These are phyloP conservation scores for Pimpla rufipes DNA, from an alignment of 2,888 invertebrate genomes.

Conservation along the genomic window DNA sequence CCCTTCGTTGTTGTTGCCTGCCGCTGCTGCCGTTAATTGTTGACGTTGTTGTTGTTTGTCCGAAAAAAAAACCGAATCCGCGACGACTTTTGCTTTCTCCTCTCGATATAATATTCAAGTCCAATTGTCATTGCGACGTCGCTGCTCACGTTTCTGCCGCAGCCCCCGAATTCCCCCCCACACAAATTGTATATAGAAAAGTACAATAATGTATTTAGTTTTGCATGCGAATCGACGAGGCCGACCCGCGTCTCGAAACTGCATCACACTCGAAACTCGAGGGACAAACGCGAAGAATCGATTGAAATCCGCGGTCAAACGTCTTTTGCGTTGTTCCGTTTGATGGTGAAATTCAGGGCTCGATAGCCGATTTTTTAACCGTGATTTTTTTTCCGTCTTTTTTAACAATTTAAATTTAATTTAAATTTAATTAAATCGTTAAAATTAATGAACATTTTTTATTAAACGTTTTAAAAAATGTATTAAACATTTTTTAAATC, in stretches of 20 bases:
- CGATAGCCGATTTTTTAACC: not conserved
- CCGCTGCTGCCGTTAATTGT: constrained; percentile 47
- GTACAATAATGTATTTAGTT: constrained; percentile 27
- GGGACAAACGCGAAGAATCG: not conserved
- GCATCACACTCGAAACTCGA: constrained; percentile 20
- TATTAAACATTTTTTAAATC: too few species aligned
- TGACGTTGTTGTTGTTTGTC: constrained; percentile 72
- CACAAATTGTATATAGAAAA: constrained; percentile 49
- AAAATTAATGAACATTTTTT: too few species aligned
- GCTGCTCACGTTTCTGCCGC: constrained; percentile 46
- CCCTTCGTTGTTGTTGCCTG: constrained; percentile 67
- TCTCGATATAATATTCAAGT: constrained; percentile 56
- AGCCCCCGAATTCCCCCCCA: constrained; percentile 27
- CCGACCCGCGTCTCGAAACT: not conserved
- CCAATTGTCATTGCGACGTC: constrained; percentile 68
- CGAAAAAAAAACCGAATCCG: constrained; percentile 62
- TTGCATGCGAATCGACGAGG: not conserved
- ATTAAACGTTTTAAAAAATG: too few species aligned
- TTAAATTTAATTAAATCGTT: too few species aligned
- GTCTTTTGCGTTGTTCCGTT: not conserved
- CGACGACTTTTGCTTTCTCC: constrained; percentile 64
- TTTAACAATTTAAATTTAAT: not conserved
- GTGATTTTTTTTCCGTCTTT: constrained; percentile 2
- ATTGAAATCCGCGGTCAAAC: constrained; percentile 4
- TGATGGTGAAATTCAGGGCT: constrained; percentile 23